These are phyloP conservation scores for Corythoichthys intestinalis DNA, from an alignment of 2,113 vertebrate genomes.

Conservation along the genomic window DNA sequence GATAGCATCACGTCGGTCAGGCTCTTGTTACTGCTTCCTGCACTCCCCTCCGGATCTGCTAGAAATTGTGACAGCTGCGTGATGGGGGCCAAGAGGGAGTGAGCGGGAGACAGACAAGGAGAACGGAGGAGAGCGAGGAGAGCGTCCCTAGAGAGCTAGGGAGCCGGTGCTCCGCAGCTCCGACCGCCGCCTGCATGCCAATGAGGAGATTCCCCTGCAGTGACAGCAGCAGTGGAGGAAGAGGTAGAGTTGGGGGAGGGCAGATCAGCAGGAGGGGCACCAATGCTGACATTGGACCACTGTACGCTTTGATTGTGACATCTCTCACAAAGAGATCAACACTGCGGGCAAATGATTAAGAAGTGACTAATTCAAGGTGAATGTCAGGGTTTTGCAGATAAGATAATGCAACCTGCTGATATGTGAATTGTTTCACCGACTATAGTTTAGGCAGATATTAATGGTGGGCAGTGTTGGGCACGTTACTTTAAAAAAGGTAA, in stretches of 20 bases:
- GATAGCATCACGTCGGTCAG: conserved; percentile 40
- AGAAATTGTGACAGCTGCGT: conserved; percentile 64
- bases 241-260: not conserved
- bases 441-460: not conserved
- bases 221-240: conserved; percentile 25
- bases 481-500: too few relatives aligned
- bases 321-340: conserved; percentile 32
- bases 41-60: conserved; percentile 27
- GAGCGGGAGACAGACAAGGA: conserved; percentile 48
- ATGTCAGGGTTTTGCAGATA: not conserved
- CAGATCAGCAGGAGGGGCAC: conserved; percentile 47
- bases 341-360: conserved; percentile 4
- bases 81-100: conserved; percentile 32
- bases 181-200: conserved; percentile 68
- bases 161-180: conserved; percentile 61
- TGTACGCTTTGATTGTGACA: conserved; percentile 40
- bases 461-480: not conserved
- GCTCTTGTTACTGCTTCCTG: conserved; percentile 29
- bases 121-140: conserved; percentile 56
- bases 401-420: not conserved
- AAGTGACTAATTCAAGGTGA: conserved; percentile 17
- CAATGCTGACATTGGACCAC: conserved; percentile 44
- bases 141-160: conserved; percentile 63
- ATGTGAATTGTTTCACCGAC: not conserved
- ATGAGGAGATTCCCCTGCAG: conserved; percentile 74